phyloP scores from a whole-genome alignment of 1,140 invertebrate species.

The Epicauta chinensis region DNA sequence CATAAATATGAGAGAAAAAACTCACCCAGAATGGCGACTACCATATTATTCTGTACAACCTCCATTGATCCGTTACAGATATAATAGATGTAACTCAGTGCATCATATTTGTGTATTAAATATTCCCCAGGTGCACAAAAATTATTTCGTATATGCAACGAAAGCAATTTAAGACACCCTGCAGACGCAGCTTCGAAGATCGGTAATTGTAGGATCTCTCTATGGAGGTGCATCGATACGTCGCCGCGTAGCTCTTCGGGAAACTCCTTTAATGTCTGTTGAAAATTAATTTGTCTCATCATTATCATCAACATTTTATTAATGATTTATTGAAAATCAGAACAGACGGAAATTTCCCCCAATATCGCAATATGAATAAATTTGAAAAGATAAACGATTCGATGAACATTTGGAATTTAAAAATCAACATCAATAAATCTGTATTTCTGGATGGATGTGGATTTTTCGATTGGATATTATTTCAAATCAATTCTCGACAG shows the following conservation, averaged over 20 bases:
- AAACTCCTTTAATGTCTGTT: conserved; percentile 90
- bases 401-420: too few relatives aligned
- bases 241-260: conserved; percentile 92
- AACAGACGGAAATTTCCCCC: too few relatives aligned
- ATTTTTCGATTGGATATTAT: too few relatives aligned
- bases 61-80: conserved; percentile 98
- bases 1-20: too few relatives aligned
- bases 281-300: conserved; percentile 4
- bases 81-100: conserved; percentile 92
- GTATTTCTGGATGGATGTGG: too few relatives aligned
- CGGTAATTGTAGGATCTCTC: conserved; percentile 88
- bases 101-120: conserved; percentile 94
- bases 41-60: conserved; percentile 95
- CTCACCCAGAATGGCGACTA: conserved; percentile 94
- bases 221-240: conserved; percentile 90
- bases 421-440: too few relatives aligned
- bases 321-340: too few relatives aligned
- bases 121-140: conserved; percentile 96
- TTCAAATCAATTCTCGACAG: too few relatives aligned
- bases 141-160: conserved; percentile 82
- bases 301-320: too few relatives aligned
- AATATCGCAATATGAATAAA: too few relatives aligned
- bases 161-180: conserved; percentile 86
- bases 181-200: conserved; percentile 89
- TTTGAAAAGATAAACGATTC: too few relatives aligned